Base-by-base conservation (phyloP, 2,888 invertebrate genomes). In the Colostygia pectinataria region DNA sequence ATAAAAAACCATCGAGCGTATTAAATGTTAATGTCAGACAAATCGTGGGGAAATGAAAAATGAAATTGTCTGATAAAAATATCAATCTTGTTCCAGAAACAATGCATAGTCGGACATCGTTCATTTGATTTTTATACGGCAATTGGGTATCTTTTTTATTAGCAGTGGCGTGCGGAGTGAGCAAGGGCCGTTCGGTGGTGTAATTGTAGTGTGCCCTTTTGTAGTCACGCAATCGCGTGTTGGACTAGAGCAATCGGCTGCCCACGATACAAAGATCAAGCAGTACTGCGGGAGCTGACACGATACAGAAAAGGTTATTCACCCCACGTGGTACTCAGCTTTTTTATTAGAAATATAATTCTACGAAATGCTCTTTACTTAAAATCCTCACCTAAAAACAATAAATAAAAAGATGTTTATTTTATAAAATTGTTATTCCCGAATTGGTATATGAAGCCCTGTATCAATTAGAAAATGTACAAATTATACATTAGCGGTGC, bases 221-320 rank as follows among this genome's bases (percentile, higher is more conserved):
- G 59, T 53, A 56, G 65, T 62, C 86, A 87, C 83, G 86, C 86
- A 75, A 87, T 85, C 76, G 86, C 86, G 80, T 86, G 86, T 47
- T 47, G 32, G 45, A 10, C 38, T 40, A 18, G 34, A 43, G 37
- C 40, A 24, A 25, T 25, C 39, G 25, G 27, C 33, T n/a, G 32
- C n/a, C 13, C 32, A 41, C 38, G 29, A 10, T 14, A 28, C 14
- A 23, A 18, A 20, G 9, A 25, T 15, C 15, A 10, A 12, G 14
- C 38, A 34, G 49, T 49, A 33, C 24, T 36, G 8, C n/a, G 9
- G 27, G 9, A 4, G 10, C 25, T 9, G 9, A n/a, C 25, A 25
- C 4, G 6, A 5, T 20, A 6, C 20, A 20, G 20, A 6, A 20
- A 20, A 20, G 18, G 20, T 20, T 20, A 6, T 20, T 20, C 20